Evolutionary conservation across 2,113 vertebrate species (phyloP).

Genomic region (Miniopterus natalensis): DNA sequence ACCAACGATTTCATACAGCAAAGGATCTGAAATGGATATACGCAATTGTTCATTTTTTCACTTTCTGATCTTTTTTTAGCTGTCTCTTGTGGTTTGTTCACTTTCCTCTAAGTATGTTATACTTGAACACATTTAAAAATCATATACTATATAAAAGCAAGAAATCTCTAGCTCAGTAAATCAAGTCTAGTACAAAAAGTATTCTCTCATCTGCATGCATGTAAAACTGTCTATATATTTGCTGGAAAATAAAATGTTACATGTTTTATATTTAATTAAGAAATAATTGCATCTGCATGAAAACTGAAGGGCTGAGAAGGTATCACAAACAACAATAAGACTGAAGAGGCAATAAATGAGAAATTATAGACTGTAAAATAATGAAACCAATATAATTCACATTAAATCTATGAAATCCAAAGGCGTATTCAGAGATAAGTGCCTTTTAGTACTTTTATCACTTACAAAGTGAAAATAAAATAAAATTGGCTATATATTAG

Average conservation of each 20-base stretch:
- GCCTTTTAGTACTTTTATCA: slow-evolving; percentile 25
- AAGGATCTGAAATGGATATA: neutral
- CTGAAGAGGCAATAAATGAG: neutral
- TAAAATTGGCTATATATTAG: neutral
- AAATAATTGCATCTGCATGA: neutral
- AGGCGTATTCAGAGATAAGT: neutral
- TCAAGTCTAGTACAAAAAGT: neutral
- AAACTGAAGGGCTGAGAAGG: neutral
- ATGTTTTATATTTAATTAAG: slow-evolving; percentile 5
- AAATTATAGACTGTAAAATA: neutral
- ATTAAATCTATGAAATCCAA: neutral
- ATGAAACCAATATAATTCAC: neutral
- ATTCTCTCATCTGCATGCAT: neutral
- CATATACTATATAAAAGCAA: neutral
- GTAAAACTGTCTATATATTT: neutral
- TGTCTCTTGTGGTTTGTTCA: neutral
- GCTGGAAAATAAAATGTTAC: neutral
- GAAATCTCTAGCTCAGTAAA: neutral
- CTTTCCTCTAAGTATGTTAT: neutral
- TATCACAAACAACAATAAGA: neutral
- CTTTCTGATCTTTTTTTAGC: neutral
- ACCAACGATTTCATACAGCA: slow-evolving; percentile 13
- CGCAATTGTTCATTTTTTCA: slow-evolving; percentile 4
- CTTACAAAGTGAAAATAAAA: slow-evolving; percentile 12
- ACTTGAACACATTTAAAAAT: neutral